Conservation (phyloP, 92 coral and sea anemone genomes). For the Siderastrea siderea region DNA sequence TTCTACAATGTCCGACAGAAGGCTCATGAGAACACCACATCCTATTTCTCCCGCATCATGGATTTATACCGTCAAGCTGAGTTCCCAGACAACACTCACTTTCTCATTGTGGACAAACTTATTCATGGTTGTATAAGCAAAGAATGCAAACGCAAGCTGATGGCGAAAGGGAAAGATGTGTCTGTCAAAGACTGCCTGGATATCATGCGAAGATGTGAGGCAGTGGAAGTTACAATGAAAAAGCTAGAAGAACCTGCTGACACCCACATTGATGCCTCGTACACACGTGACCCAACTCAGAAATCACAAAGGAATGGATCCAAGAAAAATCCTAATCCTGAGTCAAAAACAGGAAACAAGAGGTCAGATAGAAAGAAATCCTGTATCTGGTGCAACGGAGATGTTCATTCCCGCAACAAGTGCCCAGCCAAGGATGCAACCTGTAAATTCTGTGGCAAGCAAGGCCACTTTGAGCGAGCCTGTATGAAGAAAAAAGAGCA, state of each 20-base stretch:
- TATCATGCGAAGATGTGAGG: too few relatives aligned
- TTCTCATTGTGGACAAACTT: too few relatives aligned
- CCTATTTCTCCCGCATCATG: too few relatives aligned
- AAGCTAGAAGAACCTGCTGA: constrained; percentile 51
- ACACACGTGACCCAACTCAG: constrained; percentile 64
- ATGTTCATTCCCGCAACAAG: constrained; percentile 13
- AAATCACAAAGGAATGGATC: constrained; percentile 50
- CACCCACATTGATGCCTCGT: constrained; percentile 58
- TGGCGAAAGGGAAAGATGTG: too few relatives aligned
- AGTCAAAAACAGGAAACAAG: background rate
- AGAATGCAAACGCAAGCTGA: too few relatives aligned
- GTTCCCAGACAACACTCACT: too few relatives aligned
- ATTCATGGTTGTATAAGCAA: too few relatives aligned
- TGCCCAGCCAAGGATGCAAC: constrained; percentile 68
- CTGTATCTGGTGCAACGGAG: constrained; percentile 56
- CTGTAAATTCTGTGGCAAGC: constrained; percentile 69
- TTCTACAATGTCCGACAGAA: constrained; percentile 67
- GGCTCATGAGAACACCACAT: constrained; percentile 43
- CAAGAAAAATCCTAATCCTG: constrained; percentile 22
- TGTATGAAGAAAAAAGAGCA: constrained; percentile 51
- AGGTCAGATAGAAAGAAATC: constrained; percentile 36
- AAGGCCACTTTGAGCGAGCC: constrained; percentile 75
- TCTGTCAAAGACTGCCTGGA: too few relatives aligned
- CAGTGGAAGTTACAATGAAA: constrained; percentile 61
- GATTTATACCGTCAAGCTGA: too few relatives aligned